phyloP scores from a whole-genome alignment of 2,113 vertebrate genomes.

The Gnathonemus longibarbis region DNA sequence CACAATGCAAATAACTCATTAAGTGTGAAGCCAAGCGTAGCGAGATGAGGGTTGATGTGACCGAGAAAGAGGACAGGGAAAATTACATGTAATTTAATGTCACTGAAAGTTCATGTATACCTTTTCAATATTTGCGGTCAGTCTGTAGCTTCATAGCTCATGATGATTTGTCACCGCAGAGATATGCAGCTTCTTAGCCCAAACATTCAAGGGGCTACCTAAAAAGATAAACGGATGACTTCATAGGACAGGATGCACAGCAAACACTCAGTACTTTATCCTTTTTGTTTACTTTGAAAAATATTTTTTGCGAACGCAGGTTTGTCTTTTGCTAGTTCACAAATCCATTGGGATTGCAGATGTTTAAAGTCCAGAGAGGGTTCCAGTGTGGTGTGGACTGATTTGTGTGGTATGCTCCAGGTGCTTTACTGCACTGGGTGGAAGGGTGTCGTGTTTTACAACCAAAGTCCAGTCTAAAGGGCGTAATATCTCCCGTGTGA shows the following conservation, averaged over 20 bases:
- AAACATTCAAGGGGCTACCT: neutral
- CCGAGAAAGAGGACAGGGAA: neutral
- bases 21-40: neutral
- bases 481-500: neutral
- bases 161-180: neutral
- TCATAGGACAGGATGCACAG: neutral
- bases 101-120: neutral
- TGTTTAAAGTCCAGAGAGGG: neutral
- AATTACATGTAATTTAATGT: neutral
- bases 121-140: neutral
- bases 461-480: neutral
- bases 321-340: neutral
- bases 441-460: slow-evolving; percentile 7
- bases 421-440: neutral
- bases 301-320: neutral
- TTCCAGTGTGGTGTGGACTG: neutral
- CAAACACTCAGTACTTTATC: neutral
- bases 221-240: neutral
- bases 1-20: neutral
- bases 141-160: neutral
- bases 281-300: neutral
- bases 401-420: neutral
- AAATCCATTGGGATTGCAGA: neutral
- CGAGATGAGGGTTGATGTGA: neutral
- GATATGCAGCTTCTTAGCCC: neutral